These are phyloP conservation scores for Endomychus coccineus DNA, from an alignment of 2,888 invertebrate genomes.

Conservation along the genomic window DNA sequence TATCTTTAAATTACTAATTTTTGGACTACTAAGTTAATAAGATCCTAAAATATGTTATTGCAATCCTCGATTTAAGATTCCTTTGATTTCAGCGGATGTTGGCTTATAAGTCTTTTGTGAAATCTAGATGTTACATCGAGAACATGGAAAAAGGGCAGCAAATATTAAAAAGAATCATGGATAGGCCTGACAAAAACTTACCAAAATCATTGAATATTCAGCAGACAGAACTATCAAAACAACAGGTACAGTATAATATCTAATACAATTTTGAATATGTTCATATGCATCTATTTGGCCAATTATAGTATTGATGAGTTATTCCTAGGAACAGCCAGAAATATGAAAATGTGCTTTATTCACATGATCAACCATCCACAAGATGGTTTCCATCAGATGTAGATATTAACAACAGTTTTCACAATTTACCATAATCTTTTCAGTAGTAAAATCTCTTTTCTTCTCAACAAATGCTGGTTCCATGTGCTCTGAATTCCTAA, in stretches of 20 bases:
- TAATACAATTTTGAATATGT: background rate
- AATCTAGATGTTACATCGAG: conserved; percentile 43
- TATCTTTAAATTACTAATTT: no score
- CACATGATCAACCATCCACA: no score
- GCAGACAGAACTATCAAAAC: conserved; percentile 38
- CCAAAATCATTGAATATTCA: conserved; percentile 35
- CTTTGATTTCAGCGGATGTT: conserved; percentile 37
- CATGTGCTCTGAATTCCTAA: no score
- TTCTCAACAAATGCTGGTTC: no score
- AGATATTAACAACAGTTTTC: no score
- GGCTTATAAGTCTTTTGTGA: conserved; percentile 42
- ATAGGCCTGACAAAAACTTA: conserved; percentile 21
- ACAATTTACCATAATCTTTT: no score
- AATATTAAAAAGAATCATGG: conserved; percentile 23
- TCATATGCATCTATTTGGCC: background rate
- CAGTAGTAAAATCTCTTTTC: no score
- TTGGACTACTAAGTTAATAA: conserved; percentile 4
- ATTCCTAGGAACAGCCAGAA: no score
- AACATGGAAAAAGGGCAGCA: conserved; percentile 33
- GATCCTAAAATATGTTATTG: conserved; percentile 8
- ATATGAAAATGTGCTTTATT: no score
- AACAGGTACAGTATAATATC: conserved; percentile 37
- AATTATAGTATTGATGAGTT: no score
- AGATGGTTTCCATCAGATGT: no score
- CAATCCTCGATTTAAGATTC: conserved; percentile 2